Conservation (phyloP, 2,113 vertebrate species). For the Scytalopus superciliaris region DNA sequence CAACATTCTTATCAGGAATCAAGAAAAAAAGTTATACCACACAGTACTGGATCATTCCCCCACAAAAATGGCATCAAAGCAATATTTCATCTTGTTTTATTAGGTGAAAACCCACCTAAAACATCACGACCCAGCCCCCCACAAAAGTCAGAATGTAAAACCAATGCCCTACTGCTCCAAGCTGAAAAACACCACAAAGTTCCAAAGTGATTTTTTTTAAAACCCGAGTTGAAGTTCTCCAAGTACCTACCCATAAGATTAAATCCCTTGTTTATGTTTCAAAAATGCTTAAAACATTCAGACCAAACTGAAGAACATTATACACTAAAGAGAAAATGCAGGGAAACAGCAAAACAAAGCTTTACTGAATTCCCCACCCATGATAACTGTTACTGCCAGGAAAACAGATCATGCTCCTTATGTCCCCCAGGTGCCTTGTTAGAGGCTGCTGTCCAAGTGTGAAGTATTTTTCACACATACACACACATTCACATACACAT, state of each 20-base stretch:
- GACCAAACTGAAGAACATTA: background rate
- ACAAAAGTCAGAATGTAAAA: background rate
- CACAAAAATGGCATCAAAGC: background rate
- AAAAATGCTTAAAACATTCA: background rate
- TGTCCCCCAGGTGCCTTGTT: rapidly evolving
- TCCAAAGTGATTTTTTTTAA: background rate
- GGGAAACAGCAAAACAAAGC: background rate
- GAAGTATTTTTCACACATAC: background rate
- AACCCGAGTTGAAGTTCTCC: background rate
- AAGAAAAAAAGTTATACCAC: background rate
- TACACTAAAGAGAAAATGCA: background rate
- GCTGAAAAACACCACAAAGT: background rate
- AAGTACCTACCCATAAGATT: background rate
- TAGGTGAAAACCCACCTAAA: background rate
- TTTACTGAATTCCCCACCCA: background rate
- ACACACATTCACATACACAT: background rate
- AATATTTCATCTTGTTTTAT: background rate
- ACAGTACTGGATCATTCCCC: background rate
- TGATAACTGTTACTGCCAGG: rapidly evolving
- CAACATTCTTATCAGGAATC: background rate
- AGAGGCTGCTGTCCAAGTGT: background rate
- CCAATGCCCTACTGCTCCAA: background rate
- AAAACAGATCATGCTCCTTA: rapidly evolving
- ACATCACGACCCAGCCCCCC: background rate
- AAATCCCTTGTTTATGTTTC: rapidly evolving